Evolutionary conservation across 2,888 invertebrate genomes (phyloP).

Genomic region (Mythimna pallens): DNA sequence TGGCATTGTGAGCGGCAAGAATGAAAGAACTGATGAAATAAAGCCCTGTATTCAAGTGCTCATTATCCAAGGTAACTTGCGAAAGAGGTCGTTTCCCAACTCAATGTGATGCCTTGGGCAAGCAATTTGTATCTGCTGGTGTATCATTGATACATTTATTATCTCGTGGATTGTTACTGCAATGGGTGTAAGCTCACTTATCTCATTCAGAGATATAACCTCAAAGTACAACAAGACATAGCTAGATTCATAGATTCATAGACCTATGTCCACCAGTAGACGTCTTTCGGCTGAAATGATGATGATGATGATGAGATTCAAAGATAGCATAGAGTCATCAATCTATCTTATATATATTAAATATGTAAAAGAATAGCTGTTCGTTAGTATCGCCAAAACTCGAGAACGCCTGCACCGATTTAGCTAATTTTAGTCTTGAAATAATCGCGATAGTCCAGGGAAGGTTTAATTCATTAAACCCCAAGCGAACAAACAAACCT

Average conservation of each 20-base stretch:
- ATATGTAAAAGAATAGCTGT: too few species aligned
- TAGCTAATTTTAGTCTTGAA: too few species aligned
- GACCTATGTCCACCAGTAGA: too few species aligned
- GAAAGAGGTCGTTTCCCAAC: conserved; percentile 32
- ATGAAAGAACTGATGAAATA: conserved; percentile 35
- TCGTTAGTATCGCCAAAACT: too few species aligned
- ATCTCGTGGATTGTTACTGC: conserved; percentile 15
- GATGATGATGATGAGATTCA: too few species aligned
- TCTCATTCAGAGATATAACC: conserved; percentile 6
- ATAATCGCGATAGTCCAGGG: too few species aligned
- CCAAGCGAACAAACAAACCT: too few species aligned
- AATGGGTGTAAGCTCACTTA: conserved; percentile 15
- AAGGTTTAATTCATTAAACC: too few species aligned
- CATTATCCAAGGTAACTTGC: conserved; percentile 44
- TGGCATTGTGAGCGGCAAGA: conserved; percentile 17
- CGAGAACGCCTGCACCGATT: too few species aligned
- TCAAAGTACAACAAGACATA: neutral
- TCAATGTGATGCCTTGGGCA: conserved; percentile 48
- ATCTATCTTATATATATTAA: too few species aligned
- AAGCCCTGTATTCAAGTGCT: conserved; percentile 31
- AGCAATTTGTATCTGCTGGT: conserved; percentile 48
- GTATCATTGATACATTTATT: conserved; percentile 52
- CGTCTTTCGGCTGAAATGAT: too few species aligned
- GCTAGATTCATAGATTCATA: neutral
- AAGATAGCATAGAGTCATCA: conserved; percentile 1